Base-by-base conservation (phyloP, 2,888 invertebrate species). In the Leucophenga montana region DNA sequence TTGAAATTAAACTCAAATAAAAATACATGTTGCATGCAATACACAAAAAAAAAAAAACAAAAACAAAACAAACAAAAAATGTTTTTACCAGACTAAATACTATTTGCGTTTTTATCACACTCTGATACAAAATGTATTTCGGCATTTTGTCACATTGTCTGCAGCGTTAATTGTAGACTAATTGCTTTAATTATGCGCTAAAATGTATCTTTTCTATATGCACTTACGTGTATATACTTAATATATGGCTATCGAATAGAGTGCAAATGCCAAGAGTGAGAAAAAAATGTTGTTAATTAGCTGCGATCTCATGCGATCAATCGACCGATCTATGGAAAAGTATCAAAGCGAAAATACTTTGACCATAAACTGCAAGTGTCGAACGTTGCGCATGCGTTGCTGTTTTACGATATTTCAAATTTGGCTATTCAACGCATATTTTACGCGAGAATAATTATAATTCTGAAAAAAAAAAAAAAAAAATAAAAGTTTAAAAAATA, bases 281-380 rank as follows among this genome's bases (percentile, higher is more conserved):
- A 27, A 27, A 64, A n/a, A 48, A 64, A 64, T 64, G 62, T 48
- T 48, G 62, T 64, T 64, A 64, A 64, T 64, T 48, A 64, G 62
- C 27, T 46, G 48, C 61, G 39, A 61, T 61, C 61, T 33, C 22
- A 61, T 33, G 39, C 61, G 39, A 61, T 39, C 61, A 27, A 61
- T 39, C 33, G 39, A 39, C 18, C 54, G 22, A 54, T 54, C 18
- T n/a, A 22, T 46, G 46, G n/a, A 64, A 48, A 20, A 64, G 46
- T 64, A 18, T 50, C 50, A 18, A 50, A 18, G 50, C 50, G 11
- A 39, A 39, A 39, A 50, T 50, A 50, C n/a, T 48, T 64, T 64
- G 33, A 14, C 62, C 62, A 64, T 64, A 64, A 64, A 48, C 48
- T 48, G 62, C 62, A 64, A 64, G 62, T 64, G 62, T 64, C 14